These are phyloP conservation scores for Ptychoptera contaminata DNA, from an alignment of 2,888 invertebrate species.

Conservation along the genomic window DNA sequence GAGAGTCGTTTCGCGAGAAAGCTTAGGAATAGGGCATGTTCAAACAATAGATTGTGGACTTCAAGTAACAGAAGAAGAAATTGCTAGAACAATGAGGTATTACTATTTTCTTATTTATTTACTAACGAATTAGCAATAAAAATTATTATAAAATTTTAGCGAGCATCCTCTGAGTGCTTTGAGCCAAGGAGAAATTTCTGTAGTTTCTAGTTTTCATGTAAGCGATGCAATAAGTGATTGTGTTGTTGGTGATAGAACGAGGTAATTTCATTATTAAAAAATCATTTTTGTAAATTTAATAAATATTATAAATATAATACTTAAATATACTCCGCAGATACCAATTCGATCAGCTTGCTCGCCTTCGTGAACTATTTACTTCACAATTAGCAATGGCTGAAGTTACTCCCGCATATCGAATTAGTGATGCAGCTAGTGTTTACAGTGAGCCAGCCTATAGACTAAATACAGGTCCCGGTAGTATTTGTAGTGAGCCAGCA, in stretches of 20 bases:
- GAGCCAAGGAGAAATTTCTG: constrained; percentile 81
- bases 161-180: constrained; percentile 78
- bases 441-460: constrained; percentile 31
- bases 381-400: constrained; percentile 62
- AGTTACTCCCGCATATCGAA: constrained; percentile 45
- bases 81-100: constrained; percentile 68
- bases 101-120: constrained; percentile 14
- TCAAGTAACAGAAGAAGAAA: constrained; percentile 87
- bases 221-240: constrained; percentile 32
- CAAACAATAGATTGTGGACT: constrained; percentile 76
- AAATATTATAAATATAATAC: neutral
- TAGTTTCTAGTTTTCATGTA: constrained; percentile 65
- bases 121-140: constrained; percentile 39
- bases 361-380: constrained; percentile 66
- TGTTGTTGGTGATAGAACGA: constrained; percentile 27
- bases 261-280: constrained; percentile 19
- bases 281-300: neutral
- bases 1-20: constrained; percentile 43
- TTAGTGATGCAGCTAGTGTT: constrained; percentile 29
- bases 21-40: constrained; percentile 61
- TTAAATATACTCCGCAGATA: constrained; percentile 18
- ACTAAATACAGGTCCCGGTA: constrained; percentile 44
- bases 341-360: constrained; percentile 65
- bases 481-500: constrained; percentile 76
- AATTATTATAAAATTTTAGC: constrained; percentile 36